Base-by-base conservation (phyloP, 2,888 invertebrate species). In the Phengaris alcon region DNA sequence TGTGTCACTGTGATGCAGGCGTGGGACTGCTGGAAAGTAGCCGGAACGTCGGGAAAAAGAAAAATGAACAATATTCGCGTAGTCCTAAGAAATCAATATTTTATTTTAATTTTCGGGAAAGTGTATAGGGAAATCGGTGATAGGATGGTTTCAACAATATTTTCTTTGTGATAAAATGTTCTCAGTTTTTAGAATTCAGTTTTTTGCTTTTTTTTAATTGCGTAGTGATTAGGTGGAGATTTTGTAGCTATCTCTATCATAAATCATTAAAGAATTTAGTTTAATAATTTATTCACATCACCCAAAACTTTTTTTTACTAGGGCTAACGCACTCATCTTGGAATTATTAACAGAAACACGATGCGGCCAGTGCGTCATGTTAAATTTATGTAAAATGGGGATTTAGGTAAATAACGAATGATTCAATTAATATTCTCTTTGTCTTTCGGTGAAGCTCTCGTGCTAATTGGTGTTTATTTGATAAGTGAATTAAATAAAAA, bases 371-470 rank as follows among this genome's bases (percentile, higher is more conserved):
- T 64, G 64, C 64, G 64, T 64, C 64, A 64, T 64, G 12, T 35
- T 64, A 10, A n/a, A n/a, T n/a, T n/a, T n/a, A n/a, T n/a, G n/a
- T n/a, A n/a, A 52, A 52, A 3, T 52, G 12, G 12, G 10, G n/a
- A n/a, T 64, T 64, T 64, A 64, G 13, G 35, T 64, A 64, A 64
- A 59, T 59, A 64, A 64, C 64, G 64, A 64, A 12, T 44, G 64
- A 64, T 35, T 64, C 35, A 64, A 35, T 35, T 13, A 64, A 64
- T 64, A 35, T 44, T 64, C 64, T 35, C 64, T 64, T 64, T 64
- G 64, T 64, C 35, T 64, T 64, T 12, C 35, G 35, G 64, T 64
- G 64, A 15, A 64, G 9, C 64, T 64, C 64, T 64, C 64, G 64
- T 64, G 64, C 13, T 64, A 59, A 59, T 59, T 59, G 59, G 59